These are phyloP conservation scores for Morinoia aosen DNA, from an alignment of 2,888 invertebrate genomes.

Conservation along the genomic window DNA sequence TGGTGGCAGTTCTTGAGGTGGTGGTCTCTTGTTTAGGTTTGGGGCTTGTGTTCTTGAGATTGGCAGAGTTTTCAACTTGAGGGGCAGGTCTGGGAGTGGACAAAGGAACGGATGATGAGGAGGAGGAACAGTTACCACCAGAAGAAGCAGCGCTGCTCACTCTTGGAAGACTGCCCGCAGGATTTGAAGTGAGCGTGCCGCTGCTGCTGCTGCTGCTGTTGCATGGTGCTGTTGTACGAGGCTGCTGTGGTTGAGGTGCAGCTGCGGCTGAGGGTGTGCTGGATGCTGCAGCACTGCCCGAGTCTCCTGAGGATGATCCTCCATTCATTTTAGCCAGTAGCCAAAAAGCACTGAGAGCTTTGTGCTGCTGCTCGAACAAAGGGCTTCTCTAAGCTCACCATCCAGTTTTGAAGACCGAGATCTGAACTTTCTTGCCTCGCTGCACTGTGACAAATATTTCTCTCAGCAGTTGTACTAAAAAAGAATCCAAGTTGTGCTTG, in stretches of 20 bases:
- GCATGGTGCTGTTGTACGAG: neutral
- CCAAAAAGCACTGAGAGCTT: constrained; percentile 14
- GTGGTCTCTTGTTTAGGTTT: neutral
- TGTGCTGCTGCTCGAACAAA: neutral
- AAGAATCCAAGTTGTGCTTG: neutral
- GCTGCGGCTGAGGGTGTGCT: constrained; percentile 1
- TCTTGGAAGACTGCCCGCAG: neutral
- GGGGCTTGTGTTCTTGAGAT: neutral
- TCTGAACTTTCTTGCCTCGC: neutral
- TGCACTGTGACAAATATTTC: neutral
- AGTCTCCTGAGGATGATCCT: constrained; percentile 24
- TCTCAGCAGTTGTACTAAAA: neutral
- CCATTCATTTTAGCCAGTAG: constrained; percentile 32
- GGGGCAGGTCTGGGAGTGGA: neutral
- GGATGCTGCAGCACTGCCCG: constrained; percentile 14
- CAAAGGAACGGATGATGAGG: neutral
- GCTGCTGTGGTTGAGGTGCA: neutral
- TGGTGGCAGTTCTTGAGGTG: neutral
- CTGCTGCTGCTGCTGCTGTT: neutral
- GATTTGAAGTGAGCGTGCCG: neutral
- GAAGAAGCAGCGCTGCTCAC: constrained; percentile 8
- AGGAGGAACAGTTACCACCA: constrained; percentile 9
- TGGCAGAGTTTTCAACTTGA: neutral
- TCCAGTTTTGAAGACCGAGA: neutral
- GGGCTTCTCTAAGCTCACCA: neutral